Evolutionary conservation across 2,113 vertebrate species (phyloP).

Genomic region (Mesembrinibis cayennensis): DNA sequence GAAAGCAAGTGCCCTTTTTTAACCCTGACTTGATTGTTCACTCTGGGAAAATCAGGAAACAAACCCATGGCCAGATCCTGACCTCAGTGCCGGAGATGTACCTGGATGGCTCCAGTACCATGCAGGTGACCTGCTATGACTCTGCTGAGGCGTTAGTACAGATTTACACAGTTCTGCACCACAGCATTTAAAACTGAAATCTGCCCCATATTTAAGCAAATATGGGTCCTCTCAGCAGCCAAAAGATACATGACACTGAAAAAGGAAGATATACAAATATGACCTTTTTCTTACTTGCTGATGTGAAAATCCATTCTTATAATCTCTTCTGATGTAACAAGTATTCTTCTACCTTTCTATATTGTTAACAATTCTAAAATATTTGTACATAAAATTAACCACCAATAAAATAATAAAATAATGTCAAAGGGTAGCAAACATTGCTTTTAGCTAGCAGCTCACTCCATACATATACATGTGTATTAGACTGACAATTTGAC

Average conservation of each 20-base stretch:
- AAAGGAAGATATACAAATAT: background rate
- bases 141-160: background rate
- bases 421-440: background rate
- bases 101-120: background rate
- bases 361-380: background rate
- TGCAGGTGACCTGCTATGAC: background rate
- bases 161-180: background rate
- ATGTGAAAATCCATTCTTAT: background rate
- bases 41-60: background rate
- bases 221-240: background rate
- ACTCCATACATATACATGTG: background rate
- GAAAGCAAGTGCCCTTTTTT: background rate
- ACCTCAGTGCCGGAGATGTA: background rate
- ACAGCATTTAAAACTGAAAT: background rate
- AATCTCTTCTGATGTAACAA: background rate
- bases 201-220: background rate
- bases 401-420: background rate
- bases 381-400: background rate
- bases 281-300: background rate
- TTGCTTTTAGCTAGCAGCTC: background rate
- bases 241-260: background rate
- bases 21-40: background rate
- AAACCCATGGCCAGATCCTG: background rate
- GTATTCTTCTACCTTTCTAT: background rate
- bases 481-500: background rate